Conservation (phyloP, 2,797 vertebrate genomes). For the Lagocephalus sceleratus region DNA sequence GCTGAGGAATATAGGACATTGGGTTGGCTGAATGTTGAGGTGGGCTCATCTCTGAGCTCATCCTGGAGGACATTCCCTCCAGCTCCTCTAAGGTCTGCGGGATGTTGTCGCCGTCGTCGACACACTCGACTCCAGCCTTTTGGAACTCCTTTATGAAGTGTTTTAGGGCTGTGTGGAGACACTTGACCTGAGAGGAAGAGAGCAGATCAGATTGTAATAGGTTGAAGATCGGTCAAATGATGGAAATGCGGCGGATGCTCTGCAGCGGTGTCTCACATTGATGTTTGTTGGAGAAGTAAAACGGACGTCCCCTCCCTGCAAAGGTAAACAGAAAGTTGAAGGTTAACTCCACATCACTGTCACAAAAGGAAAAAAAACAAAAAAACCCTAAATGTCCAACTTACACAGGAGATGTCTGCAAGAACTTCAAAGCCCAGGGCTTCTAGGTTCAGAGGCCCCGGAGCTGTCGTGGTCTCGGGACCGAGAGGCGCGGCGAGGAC, state of each 20-base stretch:
- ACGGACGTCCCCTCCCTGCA: not conserved
- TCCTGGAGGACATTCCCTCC: not conserved
- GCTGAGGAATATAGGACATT: not conserved
- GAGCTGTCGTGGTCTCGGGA: accelerated
- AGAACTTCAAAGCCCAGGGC: accelerated
- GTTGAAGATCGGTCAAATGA: not conserved
- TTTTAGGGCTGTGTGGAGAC: accelerated
- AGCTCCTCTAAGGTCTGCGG: accelerated
- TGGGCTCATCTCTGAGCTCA: too few species aligned
- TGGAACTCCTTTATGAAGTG: accelerated
- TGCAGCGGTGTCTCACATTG: slow-evolving; percentile 30
- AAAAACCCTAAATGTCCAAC: slow-evolving; percentile 12
- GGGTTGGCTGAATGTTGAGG: too few species aligned
- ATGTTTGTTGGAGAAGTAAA: slow-evolving; percentile 11
- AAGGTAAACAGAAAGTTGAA: not conserved
- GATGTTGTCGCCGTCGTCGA: accelerated
- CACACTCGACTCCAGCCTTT: accelerated
- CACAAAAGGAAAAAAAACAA: not conserved
- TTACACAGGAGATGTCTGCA: not conserved
- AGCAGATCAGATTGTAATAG: not conserved
- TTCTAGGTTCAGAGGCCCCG: accelerated
- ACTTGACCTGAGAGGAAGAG: not conserved
- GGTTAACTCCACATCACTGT: not conserved
- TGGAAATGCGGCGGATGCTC: not conserved
- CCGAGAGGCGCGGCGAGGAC: slow-evolving; percentile 9